A percentile compares a stretch with the other conserved stretches of the same genome.
These are phyloP conservation scores for Celastrina argiolus DNA, from an alignment of 2,888 invertebrate genomes.

Conservation along the genomic window DNA sequence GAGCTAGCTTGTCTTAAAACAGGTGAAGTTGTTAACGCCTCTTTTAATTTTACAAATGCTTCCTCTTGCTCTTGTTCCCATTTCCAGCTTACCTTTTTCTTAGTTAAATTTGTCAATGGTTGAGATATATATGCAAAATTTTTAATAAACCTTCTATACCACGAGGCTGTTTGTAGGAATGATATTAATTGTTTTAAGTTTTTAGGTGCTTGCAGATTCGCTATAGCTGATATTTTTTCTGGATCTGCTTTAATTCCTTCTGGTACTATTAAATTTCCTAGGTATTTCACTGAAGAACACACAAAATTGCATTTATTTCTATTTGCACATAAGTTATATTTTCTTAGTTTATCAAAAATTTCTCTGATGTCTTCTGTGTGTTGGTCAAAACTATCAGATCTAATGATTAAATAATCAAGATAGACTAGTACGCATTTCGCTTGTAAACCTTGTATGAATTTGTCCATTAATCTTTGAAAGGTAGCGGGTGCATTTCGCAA, in stretches of 20 bases:
- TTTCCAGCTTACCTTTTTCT: slow-evolving; percentile 31
- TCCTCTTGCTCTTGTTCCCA: slow-evolving; percentile 34
- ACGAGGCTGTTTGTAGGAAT: slow-evolving; percentile 41
- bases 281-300: slow-evolving; percentile 29
- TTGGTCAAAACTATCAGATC: slow-evolving; percentile 4
- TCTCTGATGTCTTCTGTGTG: slow-evolving; percentile 36
- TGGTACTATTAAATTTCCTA: slow-evolving; percentile 32
- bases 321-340: slow-evolving; percentile 33
- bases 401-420: too few species aligned
- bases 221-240: slow-evolving; percentile 33
- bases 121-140: slow-evolving; percentile 33
- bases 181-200: slow-evolving; percentile 36
- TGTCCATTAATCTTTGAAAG: background rate
- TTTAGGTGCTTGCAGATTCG: slow-evolving; percentile 28
- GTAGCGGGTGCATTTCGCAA: background rate
- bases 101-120: slow-evolving; percentile 34
- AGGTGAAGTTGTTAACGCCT: slow-evolving; percentile 32
- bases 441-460: background rate
- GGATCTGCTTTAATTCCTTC: slow-evolving; percentile 33
- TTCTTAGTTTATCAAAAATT: slow-evolving; percentile 29
- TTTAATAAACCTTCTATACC: slow-evolving; percentile 40
- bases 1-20: slow-evolving; percentile 32
- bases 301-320: slow-evolving; percentile 33
- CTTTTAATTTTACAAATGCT: slow-evolving; percentile 35
- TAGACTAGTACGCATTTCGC: too few species aligned